Base-by-base conservation (phyloP, 2,888 invertebrate species). In the Dynastes maya region DNA sequence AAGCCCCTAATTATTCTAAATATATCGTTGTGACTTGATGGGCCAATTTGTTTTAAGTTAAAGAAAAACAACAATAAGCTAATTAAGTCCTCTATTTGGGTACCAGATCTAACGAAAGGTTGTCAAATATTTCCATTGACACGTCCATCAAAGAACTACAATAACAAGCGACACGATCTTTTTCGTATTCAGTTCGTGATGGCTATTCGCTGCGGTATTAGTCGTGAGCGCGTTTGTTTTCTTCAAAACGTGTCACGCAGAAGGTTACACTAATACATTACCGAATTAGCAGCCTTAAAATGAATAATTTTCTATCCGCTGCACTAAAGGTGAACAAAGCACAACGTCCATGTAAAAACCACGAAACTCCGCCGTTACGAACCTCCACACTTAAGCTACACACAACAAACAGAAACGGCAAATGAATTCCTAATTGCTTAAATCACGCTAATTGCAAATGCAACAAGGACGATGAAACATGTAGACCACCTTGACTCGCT, bases 361-460 rank as follows among this genome's bases (percentile, higher is more conserved):
- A 55, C 37, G 55, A 32, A 55, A 71, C 40, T 71, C 49, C 55
- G 32, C 37, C 16, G 53, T 32, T 37, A 29, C 13, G 16, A 71
- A 32, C 37, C 32, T 71, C 58, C 71, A 37, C 71, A 40, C 53
- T 58, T 55, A 22, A 29, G 71, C 37, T 9, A 2, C 11, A 70
- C 37, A 61, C 55, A 58, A 27, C 49, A 16, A 49, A 74, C 72
- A 74, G 61, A 63, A 71, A 71, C 58, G 71, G 55, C 58, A 40
- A 49, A 68, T 58, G 68, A 77, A 77, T 77, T 77, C 76, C 76
- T 49, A 58, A 68, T 77, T 68, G 76, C 68, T 67, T 68, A 61
- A 68, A 77, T 77, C 76, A 77, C 68, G 76, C 68, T 77, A 68
- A 77, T 77, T 77, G 76, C 68, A 68, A 77, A 77, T 77, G 76